phyloP scores from a whole-genome alignment of 1,140 invertebrate species.

The Penaeus chinensis region DNA sequence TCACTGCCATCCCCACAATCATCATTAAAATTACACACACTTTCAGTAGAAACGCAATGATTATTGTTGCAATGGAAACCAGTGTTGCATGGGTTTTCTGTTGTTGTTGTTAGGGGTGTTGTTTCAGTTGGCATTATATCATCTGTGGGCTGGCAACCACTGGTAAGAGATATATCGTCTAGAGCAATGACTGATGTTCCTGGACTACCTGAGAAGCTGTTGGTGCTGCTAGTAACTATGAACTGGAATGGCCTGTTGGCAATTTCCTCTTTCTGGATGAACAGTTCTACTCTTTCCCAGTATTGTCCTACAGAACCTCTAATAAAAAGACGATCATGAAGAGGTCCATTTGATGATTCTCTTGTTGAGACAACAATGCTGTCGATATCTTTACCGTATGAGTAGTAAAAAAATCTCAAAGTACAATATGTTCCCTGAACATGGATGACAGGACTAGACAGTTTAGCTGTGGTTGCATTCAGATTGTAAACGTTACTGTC shows the following conservation, averaged over 20 bases:
- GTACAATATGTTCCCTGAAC: neutral
- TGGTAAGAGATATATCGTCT: slow-evolving; percentile 14
- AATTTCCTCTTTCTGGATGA: neutral
- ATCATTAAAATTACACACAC: slow-evolving; percentile 15
- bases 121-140: neutral
- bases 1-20: slow-evolving; percentile 3
- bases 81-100: neutral
- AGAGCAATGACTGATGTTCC: neutral
- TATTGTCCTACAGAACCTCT: neutral
- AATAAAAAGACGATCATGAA: neutral
- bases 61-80: neutral
- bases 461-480: neutral
- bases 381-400: neutral
- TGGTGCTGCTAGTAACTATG: neutral
- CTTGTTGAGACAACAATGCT: neutral
- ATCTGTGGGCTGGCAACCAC: neutral
- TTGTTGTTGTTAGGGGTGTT: neutral
- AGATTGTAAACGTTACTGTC: neutral
- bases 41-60: neutral
- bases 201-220: neutral
- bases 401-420: neutral
- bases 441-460: neutral
- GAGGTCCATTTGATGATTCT: slow-evolving; percentile 16
- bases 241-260: neutral
- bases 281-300: neutral